Conservation (phyloP, 2,113 vertebrate genomes). For the Scomber colias region DNA sequence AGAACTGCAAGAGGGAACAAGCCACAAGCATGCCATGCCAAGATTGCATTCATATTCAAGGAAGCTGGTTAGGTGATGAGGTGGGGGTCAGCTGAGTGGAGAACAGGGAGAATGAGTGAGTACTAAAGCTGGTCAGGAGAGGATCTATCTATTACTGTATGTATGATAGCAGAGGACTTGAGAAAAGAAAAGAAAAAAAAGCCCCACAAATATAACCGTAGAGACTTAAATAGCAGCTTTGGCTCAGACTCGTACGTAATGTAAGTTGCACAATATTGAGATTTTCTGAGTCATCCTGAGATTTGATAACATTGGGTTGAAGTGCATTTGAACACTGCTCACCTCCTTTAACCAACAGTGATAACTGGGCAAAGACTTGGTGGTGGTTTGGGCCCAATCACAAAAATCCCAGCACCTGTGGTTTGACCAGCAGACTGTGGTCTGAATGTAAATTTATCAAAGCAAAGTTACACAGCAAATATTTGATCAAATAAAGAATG, state of each 20-base stretch:
- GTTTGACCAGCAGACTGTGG: not conserved
- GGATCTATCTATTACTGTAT: not conserved
- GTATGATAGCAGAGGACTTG: not conserved
- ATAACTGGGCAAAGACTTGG: constrained; percentile 17
- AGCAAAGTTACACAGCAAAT: constrained; percentile 10
- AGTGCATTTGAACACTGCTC: constrained; percentile 19
- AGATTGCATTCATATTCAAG: no score
- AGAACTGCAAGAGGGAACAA: no score
- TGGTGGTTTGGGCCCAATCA: constrained; percentile 16
- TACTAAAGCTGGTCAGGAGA: no score
- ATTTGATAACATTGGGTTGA: constrained; percentile 1
- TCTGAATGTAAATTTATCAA: constrained; percentile 1
- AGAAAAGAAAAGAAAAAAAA: not conserved
- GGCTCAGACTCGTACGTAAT: not conserved
- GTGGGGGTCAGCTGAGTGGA: no score
- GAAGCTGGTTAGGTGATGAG: no score
- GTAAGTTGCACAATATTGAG: constrained; percentile 29
- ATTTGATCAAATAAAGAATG: constrained; percentile 6
- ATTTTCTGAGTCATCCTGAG: constrained; percentile 32
- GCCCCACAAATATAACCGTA: not conserved
- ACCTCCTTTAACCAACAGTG: constrained; percentile 57
- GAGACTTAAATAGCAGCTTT: not conserved
- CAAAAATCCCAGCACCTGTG: not conserved
- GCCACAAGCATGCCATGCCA: no score
- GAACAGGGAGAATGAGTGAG: no score